Evolutionary conservation across 2,797 vertebrate species (phyloP), one percentile per base, ranked within the genome.

Genomic region (Gallinago stenura): DNA sequence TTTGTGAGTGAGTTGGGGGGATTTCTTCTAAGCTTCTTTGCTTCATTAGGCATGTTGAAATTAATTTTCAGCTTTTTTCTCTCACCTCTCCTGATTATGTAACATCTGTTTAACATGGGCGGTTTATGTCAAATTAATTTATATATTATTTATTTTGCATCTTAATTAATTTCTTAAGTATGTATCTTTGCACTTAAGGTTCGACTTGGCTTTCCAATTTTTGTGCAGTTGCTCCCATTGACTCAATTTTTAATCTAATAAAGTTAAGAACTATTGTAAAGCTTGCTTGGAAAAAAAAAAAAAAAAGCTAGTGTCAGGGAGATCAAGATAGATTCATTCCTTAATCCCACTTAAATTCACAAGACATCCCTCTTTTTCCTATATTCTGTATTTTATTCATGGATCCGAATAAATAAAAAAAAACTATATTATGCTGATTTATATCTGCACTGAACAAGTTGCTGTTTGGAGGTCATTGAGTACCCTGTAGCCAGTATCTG

Each of bases 51-150:
- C 57, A 51, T 54, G 33, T 78, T 69, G 61, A 86, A 93, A 85
- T 85, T 83, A 78, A 85, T 95, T 94, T 96, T 41, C 48, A 60
- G 25, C 5, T 57, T 86, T 94, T 95, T 80, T 58, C 45, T 70
- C 46, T 85, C 62, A 46, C 6, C 22, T 68, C 87, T 90, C 56
- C 48, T 80, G 64, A 76, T 79, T 76, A 70, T 65, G 50, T 79
- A 88, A 39, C 39, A 73, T 53, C 30, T 79, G 58, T 93, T 94
- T 86, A 82, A 87, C 13, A 43, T 70, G 43, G 69, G 79, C 20
- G 41, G 82, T 85, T 77, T n/a, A 48, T 41, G 24, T 85, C 64
- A 91, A 87, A 66, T n/a, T 77, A 66, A 66, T 71, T 76, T 76
- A 46, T 79, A 26, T 48, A 76, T 85, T 90, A 76, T 85, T 90